Base-by-base conservation (phyloP, 2,113 vertebrate genomes). In the Ibidorhyncha struthersii region DNA sequence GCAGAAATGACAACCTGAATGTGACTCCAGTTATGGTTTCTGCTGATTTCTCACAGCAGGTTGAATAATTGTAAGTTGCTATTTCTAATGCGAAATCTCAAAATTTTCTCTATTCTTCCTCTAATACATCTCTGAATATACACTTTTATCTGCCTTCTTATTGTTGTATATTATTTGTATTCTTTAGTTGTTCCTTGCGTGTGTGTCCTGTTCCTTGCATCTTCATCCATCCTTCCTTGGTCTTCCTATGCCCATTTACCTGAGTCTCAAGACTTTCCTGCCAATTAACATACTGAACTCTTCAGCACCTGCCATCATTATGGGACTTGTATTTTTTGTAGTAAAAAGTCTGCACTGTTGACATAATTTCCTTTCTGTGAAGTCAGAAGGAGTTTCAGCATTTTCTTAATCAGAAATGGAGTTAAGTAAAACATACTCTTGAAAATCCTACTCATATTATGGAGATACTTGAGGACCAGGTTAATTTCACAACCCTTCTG, bases 1-100 rank as follows among this genome's bases (percentile, higher is more conserved):
- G 34, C 41, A 67, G 50, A 82, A 89, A 71, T 76, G 53, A 81
- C 67, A 82, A 87, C 27, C 26, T 79, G 76, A 91, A 86, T 81
- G 11, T 32, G 52, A 80, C 61, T 97, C 67, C n/a, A 53, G 23
- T 67, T 89, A 52, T 10, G 21, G 40, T 82, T 94, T 95, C 63
- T 77, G 62, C 36, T 82, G 87, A 74, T 88, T 93, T 95, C 40
- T 93, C 50, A 81, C 34, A 94, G 50, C 3, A 66, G 38, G 10
- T 20, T 77, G 74, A 79, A 80, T 53, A 17, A 78, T 22, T 77
- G 14, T 59, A 32, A 92, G 21, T 41, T 82, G 50, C 32, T 79
- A n/a, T 79, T 95, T 94, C 52, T 96, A 79, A 76, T 58, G 41
- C 32, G 71, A 91, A 91, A 73, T n/a, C 7, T 79, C 82, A 86